Evolutionary conservation across 2,888 invertebrate genomes (phyloP).

Genomic region (Trissoscelio sp.): DNA sequence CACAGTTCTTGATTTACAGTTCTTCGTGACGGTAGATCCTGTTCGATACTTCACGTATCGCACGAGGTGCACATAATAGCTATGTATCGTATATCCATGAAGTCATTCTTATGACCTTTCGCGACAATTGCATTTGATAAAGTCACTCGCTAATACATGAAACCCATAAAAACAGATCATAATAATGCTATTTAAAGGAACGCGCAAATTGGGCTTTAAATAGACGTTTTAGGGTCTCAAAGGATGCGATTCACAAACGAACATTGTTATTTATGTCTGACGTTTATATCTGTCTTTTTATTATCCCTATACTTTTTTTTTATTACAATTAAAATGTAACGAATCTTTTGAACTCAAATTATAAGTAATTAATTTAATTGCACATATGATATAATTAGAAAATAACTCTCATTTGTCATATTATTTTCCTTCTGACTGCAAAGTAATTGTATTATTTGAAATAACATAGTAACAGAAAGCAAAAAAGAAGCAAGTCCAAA

Average conservation of each 20-base stretch:
- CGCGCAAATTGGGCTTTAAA: constrained; percentile 38
- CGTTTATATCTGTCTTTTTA: constrained; percentile 26
- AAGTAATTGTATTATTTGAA: constrained; percentile 10
- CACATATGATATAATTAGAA: too few species aligned
- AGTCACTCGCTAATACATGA: constrained; percentile 44
- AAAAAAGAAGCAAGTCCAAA: neutral
- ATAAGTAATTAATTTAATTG: too few species aligned
- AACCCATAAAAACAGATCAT: constrained; percentile 22
- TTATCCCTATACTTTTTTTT: neutral
- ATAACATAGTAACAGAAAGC: neutral
- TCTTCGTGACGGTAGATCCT: constrained; percentile 73
- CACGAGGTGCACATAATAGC: constrained; percentile 71
- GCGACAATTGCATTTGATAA: constrained; percentile 55
- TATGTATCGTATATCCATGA: constrained; percentile 69
- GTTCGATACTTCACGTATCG: constrained; percentile 76
- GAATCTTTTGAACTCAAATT: too few species aligned
- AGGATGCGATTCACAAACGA: constrained; percentile 6
- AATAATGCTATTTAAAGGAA: constrained; percentile 43
- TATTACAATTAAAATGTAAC: too few species aligned
- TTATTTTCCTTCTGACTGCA: neutral
- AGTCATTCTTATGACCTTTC: constrained; percentile 66
- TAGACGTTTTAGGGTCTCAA: constrained; percentile 30
- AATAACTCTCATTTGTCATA: too few species aligned
- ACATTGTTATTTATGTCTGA: constrained; percentile 49
- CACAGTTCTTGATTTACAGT: constrained; percentile 75